A percentile compares a stretch with the other conserved stretches of the same genome.
These are phyloP conservation scores for Netelia inedita DNA, from an alignment of 2,888 invertebrate species.

Conservation along the genomic window DNA sequence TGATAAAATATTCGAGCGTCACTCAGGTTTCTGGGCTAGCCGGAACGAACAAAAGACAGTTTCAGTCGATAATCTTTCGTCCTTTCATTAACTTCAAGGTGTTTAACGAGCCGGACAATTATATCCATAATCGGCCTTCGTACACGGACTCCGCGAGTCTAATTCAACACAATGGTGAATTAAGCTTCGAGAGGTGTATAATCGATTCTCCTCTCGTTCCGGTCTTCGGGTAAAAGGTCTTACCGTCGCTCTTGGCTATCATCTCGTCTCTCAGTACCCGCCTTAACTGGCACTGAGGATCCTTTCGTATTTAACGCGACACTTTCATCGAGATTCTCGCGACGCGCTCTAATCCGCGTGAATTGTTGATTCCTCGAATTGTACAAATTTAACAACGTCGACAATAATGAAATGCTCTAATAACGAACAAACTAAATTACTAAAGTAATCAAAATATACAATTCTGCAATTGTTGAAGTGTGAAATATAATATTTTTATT, in stretches of 20 bases:
- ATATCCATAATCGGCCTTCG: conserved; percentile 46
- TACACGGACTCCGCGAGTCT: conserved; percentile 22
- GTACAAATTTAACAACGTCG: not conserved
- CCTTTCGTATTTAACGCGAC: not conserved
- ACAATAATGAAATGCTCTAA: not conserved
- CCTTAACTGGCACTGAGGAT: too few species aligned
- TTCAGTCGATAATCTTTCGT: conserved; percentile 39
- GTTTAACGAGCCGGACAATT: conserved; percentile 65
- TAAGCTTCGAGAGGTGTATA: conserved; percentile 46
- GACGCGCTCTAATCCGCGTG: not conserved
- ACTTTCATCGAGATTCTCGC: not conserved
- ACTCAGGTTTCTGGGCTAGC: conserved; percentile 33
- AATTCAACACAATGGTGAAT: conserved; percentile 57
- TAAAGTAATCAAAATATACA: too few species aligned
- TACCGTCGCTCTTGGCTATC: conserved; percentile 32
- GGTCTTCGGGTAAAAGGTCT: conserved; percentile 32
- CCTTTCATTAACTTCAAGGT: conserved; percentile 59
- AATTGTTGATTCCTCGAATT: not conserved
- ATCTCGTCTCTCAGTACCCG: not conserved
- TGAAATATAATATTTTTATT: not conserved
- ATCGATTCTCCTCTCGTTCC: conserved; percentile 55
- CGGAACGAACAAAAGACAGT: conserved; percentile 46
- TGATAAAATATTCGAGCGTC: conserved; percentile 27
- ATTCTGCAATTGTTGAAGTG: too few species aligned
- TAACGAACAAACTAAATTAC: too few species aligned